Base-by-base conservation (phyloP, 2,113 vertebrate genomes). In the Rhinoderma darwinii region DNA sequence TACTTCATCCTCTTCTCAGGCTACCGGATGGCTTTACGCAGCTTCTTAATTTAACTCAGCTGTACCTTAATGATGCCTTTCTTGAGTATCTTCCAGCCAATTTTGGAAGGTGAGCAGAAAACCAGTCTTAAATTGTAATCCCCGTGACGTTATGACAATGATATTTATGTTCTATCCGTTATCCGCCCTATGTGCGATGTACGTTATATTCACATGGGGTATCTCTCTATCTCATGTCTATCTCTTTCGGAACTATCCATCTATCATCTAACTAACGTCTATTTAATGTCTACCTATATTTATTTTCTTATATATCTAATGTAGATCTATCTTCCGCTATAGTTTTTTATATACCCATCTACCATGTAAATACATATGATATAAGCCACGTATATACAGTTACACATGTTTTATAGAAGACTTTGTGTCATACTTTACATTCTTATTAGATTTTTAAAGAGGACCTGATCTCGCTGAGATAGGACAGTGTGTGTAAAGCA, bases 41-140 rank as follows among this genome's bases (percentile, higher is more conserved):
- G 93, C 98, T 99, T 91, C 96, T 99, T 91, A 99, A 99, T 93
- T 91, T 99, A 95, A 98, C 97, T 92, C 98, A 99, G 95, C 97
- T 99, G 92, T 99, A 99, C 93, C 95, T 99, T 91, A 99, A 99
- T 14, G 98, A 99, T 94, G 98, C 98, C 95, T 99, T 99, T 93
- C 94, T 99, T 92, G 98, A 99, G 94, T 98, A 96, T 94, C 96
- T 99, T 90, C 98, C 98, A 83, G 96, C 98, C 89, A 99, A 99
- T 93, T 99, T 99, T 94, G 98, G 98, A 94, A 99, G 98, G 98
- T 99, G 96, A 96, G 94, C 37, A 89, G 0, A 5, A 74, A 75
- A 32, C 20, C 32, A 7, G 22, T 15, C 1, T 82, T 66, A 22
- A 61, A 56, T 54, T 25, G 4, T 14, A 12, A 63, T 1, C 25